Evolutionary conservation across 2,113 vertebrate species (phyloP), one percentile per base, ranked within the genome.

Genomic region (Lamprotornis superbus): DNA sequence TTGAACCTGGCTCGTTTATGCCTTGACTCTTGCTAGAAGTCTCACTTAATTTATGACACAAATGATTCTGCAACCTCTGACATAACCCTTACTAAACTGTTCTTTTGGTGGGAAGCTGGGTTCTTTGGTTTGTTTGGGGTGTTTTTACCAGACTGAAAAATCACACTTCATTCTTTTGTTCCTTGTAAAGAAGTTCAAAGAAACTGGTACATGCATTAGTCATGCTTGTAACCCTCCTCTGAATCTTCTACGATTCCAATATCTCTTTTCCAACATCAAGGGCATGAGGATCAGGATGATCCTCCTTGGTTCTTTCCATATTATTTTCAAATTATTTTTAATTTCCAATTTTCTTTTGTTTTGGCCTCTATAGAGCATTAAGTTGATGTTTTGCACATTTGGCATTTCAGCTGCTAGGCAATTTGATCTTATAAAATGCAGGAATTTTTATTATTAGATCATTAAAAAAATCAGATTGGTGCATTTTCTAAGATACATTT

Each of bases 21-120:
- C 56, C 46, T 71, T 63, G 2, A 12, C 6, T 74, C 17, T 39
- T 70, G 4, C 60, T 83, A 44, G 23, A 83, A 57, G 10, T 35
- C 10, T 18, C 3, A 0, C 17, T 61, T 46, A 79, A 39, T 53
- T 83, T 68, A 46, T 40, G 12, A 14, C 1, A 1, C 22, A 15
- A 37, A 49, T 83, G 28, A 67, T 89, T 49, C 83, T 67, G 12
- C 21, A 67, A 2, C 16, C 10, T 67, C 71, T 79, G n/a, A 42
- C 18, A 59, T 33, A 57, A 67, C 2, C 7, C 7, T 42, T 64
- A 64, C 11, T 47, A 47, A 56, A 47, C 15, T 55, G 14, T 12
- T 47, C 21, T n/a, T 61, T 63, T 23, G 6, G 0, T 1, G 0
- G 2, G 5, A 23, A 28, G 18, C 6, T 7, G 3, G 3, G 3